phyloP scores from a whole-genome alignment of 1,140 invertebrate species.

The Aphaenogaster floridana region DNA sequence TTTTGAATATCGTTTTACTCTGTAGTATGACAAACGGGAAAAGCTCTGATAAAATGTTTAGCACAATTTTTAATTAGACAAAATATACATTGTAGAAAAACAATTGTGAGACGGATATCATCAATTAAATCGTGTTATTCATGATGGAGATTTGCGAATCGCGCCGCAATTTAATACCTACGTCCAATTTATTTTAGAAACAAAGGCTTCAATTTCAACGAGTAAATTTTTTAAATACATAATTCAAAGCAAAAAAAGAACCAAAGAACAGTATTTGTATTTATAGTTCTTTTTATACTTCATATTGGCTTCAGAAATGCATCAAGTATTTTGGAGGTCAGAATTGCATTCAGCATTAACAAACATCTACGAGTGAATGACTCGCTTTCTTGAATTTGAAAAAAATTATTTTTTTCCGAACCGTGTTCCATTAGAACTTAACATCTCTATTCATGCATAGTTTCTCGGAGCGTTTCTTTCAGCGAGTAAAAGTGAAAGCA shows the following conservation, averaged over 20 bases:
- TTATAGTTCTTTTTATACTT: neutral
- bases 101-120: no score
- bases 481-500: conserved; percentile 17
- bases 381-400: neutral
- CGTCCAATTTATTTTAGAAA: neutral
- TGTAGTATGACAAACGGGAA: neutral
- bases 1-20: neutral
- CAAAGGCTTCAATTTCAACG: neutral
- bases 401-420: neutral
- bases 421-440: neutral
- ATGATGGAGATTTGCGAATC: neutral
- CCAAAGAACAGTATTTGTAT: neutral
- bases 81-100: conserved; percentile 4
- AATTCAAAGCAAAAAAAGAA: neutral
- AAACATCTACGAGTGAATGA: neutral
- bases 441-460: neutral
- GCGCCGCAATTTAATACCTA: neutral
- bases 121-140: neutral
- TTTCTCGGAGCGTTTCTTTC: neutral
- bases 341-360: neutral
- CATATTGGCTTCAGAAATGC: no score
- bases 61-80: neutral
- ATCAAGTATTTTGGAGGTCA: neutral
- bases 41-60: neutral
- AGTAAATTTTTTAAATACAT: neutral